Base-by-base conservation (phyloP, 2,113 vertebrate species). In the Stercorarius parasiticus region DNA sequence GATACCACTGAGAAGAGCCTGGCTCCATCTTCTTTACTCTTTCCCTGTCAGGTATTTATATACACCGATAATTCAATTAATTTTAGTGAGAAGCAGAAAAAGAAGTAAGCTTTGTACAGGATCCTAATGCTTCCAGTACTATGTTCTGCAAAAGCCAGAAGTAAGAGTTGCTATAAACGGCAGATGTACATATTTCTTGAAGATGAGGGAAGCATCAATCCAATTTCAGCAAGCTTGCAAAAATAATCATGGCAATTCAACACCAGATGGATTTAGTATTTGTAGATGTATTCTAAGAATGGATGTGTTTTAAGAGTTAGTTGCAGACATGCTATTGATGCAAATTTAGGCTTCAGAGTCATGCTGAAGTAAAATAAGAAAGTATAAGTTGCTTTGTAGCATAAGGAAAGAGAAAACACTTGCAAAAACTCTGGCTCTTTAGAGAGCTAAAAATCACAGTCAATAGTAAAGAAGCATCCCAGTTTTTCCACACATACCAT, bases 261-360 rank as follows among this genome's bases (percentile, higher is more conserved):
- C 50, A 92, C 17, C 88, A 93, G 78, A 97, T 83, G 64, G 70
- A 88, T 88, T 96, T 79, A 58, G 62, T 73, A 90, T 88, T 88
- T 93, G 62, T 40, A 87, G 40, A 93, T 36, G 27, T 69, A 56
- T 94, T 94, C 53, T 81, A 78, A 94, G 82, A 95, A 90, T 38
- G 53, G 53, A 81, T 73, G 32, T 36, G 22, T 71, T 82, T 81
- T 80, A 93, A 70, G n/a, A 92, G 25, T 77, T 79, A 64, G 64
- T 42, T 88, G 73, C 10, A 95, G 90, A 78, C 59, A 21, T 47
- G 50, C 6, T 88, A 93, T 80, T 73, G 67, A 77, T 50, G 64
- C 66, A 96, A 84, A 88, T 96, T 86, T 84, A 96, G 74, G 59
- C 40, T 91, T 85, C 69, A 73, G 55, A 74, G 55, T 79, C 19